phyloP scores from a whole-genome alignment of 2,797 vertebrate species.

The Leptodactylus fallax region DNA sequence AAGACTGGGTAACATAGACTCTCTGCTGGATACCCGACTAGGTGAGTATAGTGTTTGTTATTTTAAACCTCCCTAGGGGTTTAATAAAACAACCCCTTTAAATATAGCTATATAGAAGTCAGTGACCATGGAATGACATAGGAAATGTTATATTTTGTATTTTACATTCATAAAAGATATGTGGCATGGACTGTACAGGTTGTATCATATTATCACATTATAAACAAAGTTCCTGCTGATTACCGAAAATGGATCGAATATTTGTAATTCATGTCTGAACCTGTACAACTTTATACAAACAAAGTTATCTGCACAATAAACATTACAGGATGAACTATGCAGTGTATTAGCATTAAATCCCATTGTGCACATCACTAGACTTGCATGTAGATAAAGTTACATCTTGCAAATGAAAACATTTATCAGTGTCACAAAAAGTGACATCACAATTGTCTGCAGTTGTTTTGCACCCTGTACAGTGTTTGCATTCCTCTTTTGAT shows the following conservation, averaged over 20 bases:
- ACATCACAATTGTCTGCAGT: conserved; percentile 42
- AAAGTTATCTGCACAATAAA: conserved; percentile 35
- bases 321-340: conserved; percentile 26
- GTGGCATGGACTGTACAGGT: background rate
- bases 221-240: background rate
- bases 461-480: conserved; percentile 23
- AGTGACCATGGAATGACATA: background rate
- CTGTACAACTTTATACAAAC: conserved; percentile 38
- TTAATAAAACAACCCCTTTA: background rate
- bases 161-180: background rate
- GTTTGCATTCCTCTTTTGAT: conserved; percentile 55
- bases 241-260: conserved; percentile 46
- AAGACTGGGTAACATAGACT: too few species aligned
- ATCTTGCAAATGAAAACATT: conserved; percentile 23
- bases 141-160: background rate
- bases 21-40: too few species aligned
- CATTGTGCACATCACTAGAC: background rate
- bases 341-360: conserved; percentile 10
- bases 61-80: too few species aligned
- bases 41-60: too few species aligned
- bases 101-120: background rate
- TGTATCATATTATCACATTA: background rate
- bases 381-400: conserved; percentile 1
- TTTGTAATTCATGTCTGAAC: conserved; percentile 50
- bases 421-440: conserved; percentile 25